Percentiles rank a stretch among this genome's conserved stretches.
Conservation (phyloP, 1,140 invertebrate genomes). For the Drosophila tsacasi region DNA sequence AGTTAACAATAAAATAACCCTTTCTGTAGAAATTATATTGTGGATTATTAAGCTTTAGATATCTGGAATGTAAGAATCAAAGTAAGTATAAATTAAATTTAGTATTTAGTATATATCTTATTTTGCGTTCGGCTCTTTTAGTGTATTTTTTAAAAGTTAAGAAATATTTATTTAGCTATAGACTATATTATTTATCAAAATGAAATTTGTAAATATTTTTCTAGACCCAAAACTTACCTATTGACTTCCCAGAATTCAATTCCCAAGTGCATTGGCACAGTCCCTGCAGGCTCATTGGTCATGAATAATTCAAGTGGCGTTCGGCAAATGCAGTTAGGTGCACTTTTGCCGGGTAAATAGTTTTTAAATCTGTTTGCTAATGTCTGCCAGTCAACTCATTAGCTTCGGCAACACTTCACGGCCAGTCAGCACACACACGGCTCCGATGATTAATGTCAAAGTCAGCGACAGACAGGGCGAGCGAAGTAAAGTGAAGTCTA, state of each 20-base stretch:
- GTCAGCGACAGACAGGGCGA: constrained; percentile 22
- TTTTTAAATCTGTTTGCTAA: constrained; percentile 45
- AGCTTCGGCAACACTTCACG: constrained; percentile 45
- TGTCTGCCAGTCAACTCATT: constrained; percentile 37
- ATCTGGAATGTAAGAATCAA: neutral
- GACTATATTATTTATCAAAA: neutral
- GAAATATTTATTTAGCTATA: neutral
- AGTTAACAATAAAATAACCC: neutral
- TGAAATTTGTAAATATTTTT: neutral
- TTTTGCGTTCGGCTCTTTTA: no score
- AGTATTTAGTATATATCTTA: neutral
- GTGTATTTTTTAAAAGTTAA: no score
- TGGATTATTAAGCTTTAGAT: neutral
- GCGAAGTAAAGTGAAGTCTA: constrained; percentile 5
- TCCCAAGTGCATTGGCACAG: constrained; percentile 9
- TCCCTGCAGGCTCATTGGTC: constrained; percentile 8
- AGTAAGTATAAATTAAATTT: neutral
- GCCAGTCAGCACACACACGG: constrained; percentile 25
- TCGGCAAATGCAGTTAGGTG: constrained; percentile 48
- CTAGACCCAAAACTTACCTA: neutral
- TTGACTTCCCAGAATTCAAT: neutral
- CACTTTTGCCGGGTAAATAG: constrained; percentile 43
- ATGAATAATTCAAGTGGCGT: constrained; percentile 38
- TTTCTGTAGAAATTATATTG: neutral
- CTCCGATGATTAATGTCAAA: constrained; percentile 52